Evolutionary conservation across 2,888 invertebrate species (phyloP).

Genomic region (Antitype chi): DNA sequence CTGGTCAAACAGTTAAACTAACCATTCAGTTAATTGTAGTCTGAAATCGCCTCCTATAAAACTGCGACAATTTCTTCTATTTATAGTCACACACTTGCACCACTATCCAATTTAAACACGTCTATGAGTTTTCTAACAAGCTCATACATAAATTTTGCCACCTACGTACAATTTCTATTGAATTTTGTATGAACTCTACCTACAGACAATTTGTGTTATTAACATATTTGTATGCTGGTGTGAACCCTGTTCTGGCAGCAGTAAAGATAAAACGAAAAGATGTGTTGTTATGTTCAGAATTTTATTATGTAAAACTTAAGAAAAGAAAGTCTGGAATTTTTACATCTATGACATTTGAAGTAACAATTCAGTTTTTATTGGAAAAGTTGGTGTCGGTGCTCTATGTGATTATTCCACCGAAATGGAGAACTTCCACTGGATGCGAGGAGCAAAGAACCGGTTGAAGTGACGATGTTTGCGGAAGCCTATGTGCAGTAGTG

Average conservation of each 20-base stretch:
- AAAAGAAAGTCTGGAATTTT: conserved; percentile 4
- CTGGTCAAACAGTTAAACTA: background rate
- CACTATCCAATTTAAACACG: background rate
- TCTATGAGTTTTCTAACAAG: conserved; percentile 11
- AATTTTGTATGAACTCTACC: conserved; percentile 42
- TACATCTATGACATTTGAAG: background rate
- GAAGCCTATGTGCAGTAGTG: no score
- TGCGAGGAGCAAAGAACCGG: no score
- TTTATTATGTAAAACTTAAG: conserved; percentile 20
- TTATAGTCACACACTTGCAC: background rate
- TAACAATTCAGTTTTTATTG: conserved; percentile 4
- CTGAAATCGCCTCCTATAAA: background rate
- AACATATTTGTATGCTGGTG: conserved; percentile 41
- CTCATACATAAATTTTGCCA: conserved; percentile 14
- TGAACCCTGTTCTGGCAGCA: conserved; percentile 8
- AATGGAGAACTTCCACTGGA: background rate
- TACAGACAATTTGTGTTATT: conserved; percentile 48
- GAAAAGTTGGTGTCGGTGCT: background rate
- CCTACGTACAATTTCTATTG: conserved; percentile 21
- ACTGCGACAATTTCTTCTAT: background rate
- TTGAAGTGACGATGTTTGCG: no score
- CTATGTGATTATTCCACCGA: background rate
- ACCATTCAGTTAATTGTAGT: background rate
- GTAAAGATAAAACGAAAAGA: conserved; percentile 34
- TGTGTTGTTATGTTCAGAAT: conserved; percentile 25